Conservation (phyloP, 2,888 invertebrate species). For the Oxycera nigricornis region DNA sequence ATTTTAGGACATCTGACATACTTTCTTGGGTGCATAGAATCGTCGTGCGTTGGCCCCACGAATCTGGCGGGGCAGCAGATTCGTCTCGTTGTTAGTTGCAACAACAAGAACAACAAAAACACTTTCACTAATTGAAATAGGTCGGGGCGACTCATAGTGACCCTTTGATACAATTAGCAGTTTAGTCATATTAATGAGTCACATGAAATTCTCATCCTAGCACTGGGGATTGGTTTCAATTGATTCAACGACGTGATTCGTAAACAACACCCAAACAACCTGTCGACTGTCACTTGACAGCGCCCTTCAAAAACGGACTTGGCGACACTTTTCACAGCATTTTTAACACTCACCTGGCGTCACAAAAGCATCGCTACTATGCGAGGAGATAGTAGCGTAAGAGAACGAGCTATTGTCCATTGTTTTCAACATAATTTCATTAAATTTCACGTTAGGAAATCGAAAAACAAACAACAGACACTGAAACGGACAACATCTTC, state of each 20-base stretch:
- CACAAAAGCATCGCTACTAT: conserved; percentile 59
- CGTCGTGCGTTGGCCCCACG: not conserved
- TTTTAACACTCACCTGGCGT: conserved; percentile 57
- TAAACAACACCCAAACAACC: conserved; percentile 41
- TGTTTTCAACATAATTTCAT: conserved; percentile 57
- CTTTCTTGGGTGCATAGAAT: not conserved
- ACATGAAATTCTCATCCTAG: not conserved
- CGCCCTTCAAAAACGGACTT: not conserved
- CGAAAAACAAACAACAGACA: conserved; percentile 37
- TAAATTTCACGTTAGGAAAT: not conserved
- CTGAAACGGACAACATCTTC: conserved; percentile 30
- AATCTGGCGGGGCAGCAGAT: not conserved
- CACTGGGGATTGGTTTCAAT: not conserved
- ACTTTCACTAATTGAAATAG: not conserved
- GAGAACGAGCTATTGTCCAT: conserved; percentile 59
- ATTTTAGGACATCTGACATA: not conserved
- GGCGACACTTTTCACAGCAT: not conserved
- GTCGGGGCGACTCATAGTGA: not conserved
- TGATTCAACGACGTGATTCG: not conserved
- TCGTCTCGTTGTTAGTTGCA: not conserved
- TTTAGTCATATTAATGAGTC: not conserved
- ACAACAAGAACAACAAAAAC: not conserved
- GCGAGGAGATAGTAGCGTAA: conserved; percentile 58
- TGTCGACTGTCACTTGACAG: conserved; percentile 37
- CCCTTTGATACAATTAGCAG: not conserved